Evolutionary conservation across 2,113 vertebrate species (phyloP).

Genomic region (Rousettus leschenaultii): DNA sequence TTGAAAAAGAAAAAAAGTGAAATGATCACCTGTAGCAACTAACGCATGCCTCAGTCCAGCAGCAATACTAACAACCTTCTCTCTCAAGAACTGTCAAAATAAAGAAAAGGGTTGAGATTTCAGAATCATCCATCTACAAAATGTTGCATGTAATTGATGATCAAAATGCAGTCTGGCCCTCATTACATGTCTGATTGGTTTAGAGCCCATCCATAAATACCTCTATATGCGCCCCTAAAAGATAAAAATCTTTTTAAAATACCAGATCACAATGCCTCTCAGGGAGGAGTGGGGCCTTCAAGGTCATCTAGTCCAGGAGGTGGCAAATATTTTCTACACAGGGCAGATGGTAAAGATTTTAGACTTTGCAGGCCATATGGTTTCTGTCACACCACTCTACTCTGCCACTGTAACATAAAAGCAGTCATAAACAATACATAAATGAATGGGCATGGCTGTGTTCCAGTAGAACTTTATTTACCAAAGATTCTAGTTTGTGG

Average conservation of each 20-base stretch:
- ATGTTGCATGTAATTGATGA: background rate
- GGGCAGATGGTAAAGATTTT: background rate
- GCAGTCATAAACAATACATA: background rate
- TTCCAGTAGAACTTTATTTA: background rate
- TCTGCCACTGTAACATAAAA: background rate
- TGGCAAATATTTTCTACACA: constrained; percentile 25
- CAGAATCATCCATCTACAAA: background rate
- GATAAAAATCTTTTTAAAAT: constrained; percentile 6
- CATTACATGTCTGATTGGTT: background rate
- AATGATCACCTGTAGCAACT: constrained; percentile 86
- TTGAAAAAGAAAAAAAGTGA: background rate
- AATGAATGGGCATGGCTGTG: background rate
- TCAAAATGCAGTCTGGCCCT: background rate
- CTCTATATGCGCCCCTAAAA: background rate
- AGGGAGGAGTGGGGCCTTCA: background rate
- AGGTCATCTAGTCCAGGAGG: background rate
- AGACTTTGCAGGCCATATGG: background rate
- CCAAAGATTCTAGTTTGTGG: background rate
- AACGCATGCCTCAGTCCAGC: constrained; percentile 94
- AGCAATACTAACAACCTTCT: constrained; percentile 85
- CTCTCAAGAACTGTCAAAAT: constrained; percentile 83
- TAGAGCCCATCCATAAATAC: background rate
- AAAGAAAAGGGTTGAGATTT: constrained; percentile 25
- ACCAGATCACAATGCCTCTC: background rate
- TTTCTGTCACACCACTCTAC: background rate